Evolutionary conservation across 2,888 invertebrate species (phyloP).

Genomic region (Microdon myrmicae): DNA sequence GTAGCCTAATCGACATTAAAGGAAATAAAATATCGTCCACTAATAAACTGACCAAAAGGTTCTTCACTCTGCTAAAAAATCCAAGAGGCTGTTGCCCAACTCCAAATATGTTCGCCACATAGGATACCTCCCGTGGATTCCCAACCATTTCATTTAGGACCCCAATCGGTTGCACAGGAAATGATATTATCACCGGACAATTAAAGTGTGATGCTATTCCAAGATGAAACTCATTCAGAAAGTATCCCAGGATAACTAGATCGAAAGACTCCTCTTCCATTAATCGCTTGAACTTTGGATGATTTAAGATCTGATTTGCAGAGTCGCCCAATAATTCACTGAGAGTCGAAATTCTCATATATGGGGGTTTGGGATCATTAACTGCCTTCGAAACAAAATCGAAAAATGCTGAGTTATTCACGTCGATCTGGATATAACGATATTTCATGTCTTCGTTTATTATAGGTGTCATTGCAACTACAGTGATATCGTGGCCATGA

Average conservation of each 20-base stretch:
- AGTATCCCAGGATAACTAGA: slow-evolving; percentile 50
- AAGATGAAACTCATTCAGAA: slow-evolving; percentile 55
- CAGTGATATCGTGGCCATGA: slow-evolving; percentile 61
- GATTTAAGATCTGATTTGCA: slow-evolving; percentile 17
- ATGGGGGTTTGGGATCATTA: slow-evolving; percentile 2
- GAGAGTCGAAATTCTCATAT: neutral
- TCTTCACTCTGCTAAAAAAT: slow-evolving; percentile 55
- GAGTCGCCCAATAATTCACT: neutral
- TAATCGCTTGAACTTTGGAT: slow-evolving; percentile 28
- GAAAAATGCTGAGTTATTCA: neutral
- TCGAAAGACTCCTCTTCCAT: slow-evolving; percentile 52
- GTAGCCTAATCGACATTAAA: too few relatives aligned
- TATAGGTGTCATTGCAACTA: slow-evolving; percentile 55
- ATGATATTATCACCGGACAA: slow-evolving; percentile 59
- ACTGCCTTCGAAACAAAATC: neutral
- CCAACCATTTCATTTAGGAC: slow-evolving; percentile 55
- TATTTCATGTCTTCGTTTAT: neutral
- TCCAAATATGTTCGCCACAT: slow-evolving; percentile 55
- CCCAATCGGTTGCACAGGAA: slow-evolving; percentile 55
- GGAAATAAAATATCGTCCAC: neutral
- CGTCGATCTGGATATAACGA: slow-evolving; percentile 10
- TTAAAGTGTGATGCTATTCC: slow-evolving; percentile 62
- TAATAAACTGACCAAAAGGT: slow-evolving; percentile 32
- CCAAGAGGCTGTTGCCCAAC: slow-evolving; percentile 51
- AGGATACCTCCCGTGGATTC: slow-evolving; percentile 57